These are phyloP conservation scores for Struthidea cinerea DNA, from an alignment of 2,113 vertebrate genomes.

Conservation along the genomic window DNA sequence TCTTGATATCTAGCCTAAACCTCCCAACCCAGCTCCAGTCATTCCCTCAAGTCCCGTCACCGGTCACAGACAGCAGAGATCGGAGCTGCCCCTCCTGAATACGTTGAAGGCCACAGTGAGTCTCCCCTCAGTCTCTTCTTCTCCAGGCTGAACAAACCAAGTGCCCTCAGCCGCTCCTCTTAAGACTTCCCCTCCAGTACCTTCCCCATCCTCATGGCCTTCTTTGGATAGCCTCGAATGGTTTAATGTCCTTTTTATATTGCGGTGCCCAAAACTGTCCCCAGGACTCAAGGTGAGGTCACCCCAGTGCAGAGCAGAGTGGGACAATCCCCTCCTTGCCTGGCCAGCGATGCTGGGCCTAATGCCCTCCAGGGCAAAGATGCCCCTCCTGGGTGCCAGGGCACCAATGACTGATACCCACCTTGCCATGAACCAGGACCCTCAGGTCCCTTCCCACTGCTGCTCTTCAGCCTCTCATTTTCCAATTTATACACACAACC, in stretches of 20 bases:
- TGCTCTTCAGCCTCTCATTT: not conserved
- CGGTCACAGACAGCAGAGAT: not conserved
- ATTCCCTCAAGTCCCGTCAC: not conserved
- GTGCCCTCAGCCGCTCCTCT: not conserved
- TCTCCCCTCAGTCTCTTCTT: not conserved
- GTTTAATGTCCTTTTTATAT: not conserved
- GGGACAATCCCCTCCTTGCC: not conserved
- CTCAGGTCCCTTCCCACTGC: not conserved
- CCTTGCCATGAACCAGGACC: not conserved
- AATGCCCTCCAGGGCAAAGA: not conserved
- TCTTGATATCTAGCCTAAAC: not conserved
- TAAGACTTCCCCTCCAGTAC: not conserved
- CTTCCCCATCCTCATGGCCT: not conserved
- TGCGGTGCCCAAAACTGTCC: not conserved
- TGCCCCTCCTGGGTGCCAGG: not conserved
- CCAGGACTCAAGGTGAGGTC: not conserved
- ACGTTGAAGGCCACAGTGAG: not conserved
- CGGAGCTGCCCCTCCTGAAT: not conserved
- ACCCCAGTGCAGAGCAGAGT: not conserved
- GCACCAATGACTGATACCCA: not conserved
- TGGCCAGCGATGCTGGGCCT: not conserved
- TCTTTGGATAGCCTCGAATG: not conserved
- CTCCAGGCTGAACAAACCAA: not conserved
- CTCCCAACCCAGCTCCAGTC: accelerated
- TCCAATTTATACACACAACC: not conserved